Conservation (phyloP, 2,113 vertebrate species). For the Phoenicopterus ruber region DNA sequence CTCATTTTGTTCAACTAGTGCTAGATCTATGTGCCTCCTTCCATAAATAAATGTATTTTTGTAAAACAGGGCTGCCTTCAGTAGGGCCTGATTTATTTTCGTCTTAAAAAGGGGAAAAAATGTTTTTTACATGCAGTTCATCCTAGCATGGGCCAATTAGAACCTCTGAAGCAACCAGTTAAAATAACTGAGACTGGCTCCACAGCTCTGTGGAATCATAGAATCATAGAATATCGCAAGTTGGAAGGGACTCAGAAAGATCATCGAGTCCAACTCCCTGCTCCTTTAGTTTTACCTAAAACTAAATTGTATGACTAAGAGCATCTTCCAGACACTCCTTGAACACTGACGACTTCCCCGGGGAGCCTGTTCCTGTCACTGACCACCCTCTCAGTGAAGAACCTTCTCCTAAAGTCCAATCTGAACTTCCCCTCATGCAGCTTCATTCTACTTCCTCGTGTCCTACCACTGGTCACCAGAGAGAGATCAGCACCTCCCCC, state of each 20-base stretch:
- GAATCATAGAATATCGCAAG: not conserved
- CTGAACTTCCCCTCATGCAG: not conserved
- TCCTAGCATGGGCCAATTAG: not conserved
- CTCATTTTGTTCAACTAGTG: not conserved
- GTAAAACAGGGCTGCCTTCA: not conserved
- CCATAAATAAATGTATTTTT: not conserved
- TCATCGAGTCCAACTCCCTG: not conserved
- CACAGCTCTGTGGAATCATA: not conserved
- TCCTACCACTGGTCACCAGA: rapidly evolving
- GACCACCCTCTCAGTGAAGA: not conserved
- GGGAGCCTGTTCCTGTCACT: rapidly evolving
- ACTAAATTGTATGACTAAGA: not conserved
- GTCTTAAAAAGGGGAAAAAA: not conserved
- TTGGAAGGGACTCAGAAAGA: not conserved
- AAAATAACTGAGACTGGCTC: not conserved
- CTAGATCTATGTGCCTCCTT: not conserved
- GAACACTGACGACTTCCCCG: not conserved
- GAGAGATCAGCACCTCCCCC: not conserved
- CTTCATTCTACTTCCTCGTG: not conserved
- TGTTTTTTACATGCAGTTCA: not conserved
- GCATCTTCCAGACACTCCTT: rapidly evolving
- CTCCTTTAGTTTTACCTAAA: not conserved
- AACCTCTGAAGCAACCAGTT: not conserved
- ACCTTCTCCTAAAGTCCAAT: not conserved
- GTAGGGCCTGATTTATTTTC: not conserved